Evolutionary conservation across 2,888 invertebrate species (phyloP), one percentile per base, ranked within the genome.

Genomic region (Dryadula phaetusa): DNA sequence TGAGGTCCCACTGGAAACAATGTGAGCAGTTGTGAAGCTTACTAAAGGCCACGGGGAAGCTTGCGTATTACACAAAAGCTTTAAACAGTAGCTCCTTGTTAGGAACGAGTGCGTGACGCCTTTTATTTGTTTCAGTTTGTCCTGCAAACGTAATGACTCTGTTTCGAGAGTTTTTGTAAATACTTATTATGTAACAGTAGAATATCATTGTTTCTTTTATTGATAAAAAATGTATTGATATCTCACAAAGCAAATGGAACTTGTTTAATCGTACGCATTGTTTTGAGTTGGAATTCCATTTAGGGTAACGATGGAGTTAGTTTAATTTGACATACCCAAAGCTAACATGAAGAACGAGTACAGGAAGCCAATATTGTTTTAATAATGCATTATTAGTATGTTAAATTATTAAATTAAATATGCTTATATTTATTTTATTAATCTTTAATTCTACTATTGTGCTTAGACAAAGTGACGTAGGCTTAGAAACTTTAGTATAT

Each of bases 1-100:
- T 81, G 79, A 78, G 75, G 77, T 75, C 71, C 75, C 74, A 60
- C 71, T 70, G 77, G 74, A 77, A 74, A 78, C 78, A 78, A 78
- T 76, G 74, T 72, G 64, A 70, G 66, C 71, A 66, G 71, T 74
- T 73, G 72, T 71, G 70, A 67, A 67, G 72, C 74, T 76, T 71
- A 70, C 67, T 62, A 72, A 71, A 56, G 67, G 69, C 74, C 71
- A 72, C 68, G 70, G 72, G 69, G 74, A 75, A 77, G 74, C 77
- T 76, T 75, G 77, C 77, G 73, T 67, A 54, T 64, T 69, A 70
- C 72, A 76, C 71, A 71, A 72, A 69, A 71, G 63, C 68, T 70
- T 74, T 71, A 71, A 75, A 80, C 88, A 84, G 88, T 84, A 85
- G 87, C 87, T 77, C 79, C 80, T 74, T 75, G 75, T 77, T 81